Conservation (phyloP, 2,797 vertebrate species). For the Poecilia picta region DNA sequence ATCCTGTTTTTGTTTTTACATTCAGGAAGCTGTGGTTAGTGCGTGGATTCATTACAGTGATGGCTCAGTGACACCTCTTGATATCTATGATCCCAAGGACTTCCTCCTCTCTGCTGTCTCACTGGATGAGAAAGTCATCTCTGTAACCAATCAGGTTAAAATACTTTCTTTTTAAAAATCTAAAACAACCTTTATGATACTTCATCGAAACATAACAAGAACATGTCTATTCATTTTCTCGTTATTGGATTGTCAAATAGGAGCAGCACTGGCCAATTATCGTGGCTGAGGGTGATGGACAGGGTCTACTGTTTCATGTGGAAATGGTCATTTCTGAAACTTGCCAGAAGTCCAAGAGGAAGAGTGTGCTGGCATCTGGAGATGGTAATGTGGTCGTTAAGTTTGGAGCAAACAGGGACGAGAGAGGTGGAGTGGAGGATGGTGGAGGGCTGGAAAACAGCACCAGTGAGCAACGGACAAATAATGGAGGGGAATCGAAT, state of each 20-base stretch:
- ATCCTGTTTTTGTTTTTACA: conserved; percentile 7
- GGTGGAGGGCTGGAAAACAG: conserved; percentile 82
- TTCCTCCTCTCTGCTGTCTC: conserved; percentile 89
- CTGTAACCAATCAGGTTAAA: conserved; percentile 82
- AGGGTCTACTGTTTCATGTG: conserved; percentile 89
- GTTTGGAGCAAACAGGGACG: conserved; percentile 84
- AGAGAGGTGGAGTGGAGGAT: conserved; percentile 68
- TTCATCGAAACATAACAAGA: not conserved
- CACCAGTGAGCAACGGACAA: conserved; percentile 82
- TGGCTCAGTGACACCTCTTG: conserved; percentile 90
- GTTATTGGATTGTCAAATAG: conserved; percentile 54
- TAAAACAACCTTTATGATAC: not conserved
- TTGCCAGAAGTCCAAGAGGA: conserved; percentile 96
- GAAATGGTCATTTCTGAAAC: conserved; percentile 95
- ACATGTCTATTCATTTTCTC: not conserved
- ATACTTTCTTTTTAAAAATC: not conserved
- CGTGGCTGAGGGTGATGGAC: conserved; percentile 90
- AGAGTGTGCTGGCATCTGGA: conserved; percentile 90
- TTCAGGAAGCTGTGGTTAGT: conserved; percentile 92
- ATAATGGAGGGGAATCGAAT: conserved; percentile 84
- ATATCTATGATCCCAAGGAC: conserved; percentile 94
- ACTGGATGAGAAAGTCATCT: conserved; percentile 90
- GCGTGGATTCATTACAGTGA: conserved; percentile 96
- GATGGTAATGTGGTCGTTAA: conserved; percentile 88
- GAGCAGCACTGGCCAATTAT: conserved; percentile 87